Conservation (phyloP, 2,113 vertebrate species). For the Cepphus grylle region DNA sequence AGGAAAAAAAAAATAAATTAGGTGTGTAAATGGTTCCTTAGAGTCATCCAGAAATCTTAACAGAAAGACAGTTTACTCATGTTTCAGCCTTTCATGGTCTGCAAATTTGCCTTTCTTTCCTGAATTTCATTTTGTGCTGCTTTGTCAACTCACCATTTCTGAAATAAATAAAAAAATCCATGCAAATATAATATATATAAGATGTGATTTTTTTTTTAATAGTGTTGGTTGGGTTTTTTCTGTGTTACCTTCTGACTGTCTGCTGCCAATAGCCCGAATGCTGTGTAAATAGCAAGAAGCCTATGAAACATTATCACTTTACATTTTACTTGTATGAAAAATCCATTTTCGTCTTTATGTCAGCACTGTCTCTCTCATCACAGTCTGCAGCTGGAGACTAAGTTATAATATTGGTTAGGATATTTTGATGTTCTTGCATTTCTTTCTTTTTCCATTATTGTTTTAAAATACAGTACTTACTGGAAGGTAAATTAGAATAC, state of each 20-base stretch:
- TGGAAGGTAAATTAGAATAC: conserved; percentile 42
- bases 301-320: conserved; percentile 27
- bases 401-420: not conserved
- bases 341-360: not conserved
- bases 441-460: not conserved
- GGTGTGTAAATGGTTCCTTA: not conserved
- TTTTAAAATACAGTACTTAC: not conserved
- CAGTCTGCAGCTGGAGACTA: conserved; percentile 24
- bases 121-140: not conserved
- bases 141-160: not conserved
- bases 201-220: not conserved
- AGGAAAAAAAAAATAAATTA: not conserved
- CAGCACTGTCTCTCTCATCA: not conserved
- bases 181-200: not conserved
- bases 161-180: not conserved
- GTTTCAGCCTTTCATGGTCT: not conserved
- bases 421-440: not conserved
- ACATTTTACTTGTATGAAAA: conserved; percentile 24
- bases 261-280: conserved; percentile 2
- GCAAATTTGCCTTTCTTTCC: not conserved
- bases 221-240: not conserved
- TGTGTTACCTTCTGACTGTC: not conserved
- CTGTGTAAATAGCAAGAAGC: not conserved
- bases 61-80: not conserved
- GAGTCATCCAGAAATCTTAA: not conserved